A percentile compares a stretch with the other conserved stretches of the same genome.
phyloP scores from a whole-genome alignment of 1,140 invertebrate species.

The Heterodera carotae region DNA sequence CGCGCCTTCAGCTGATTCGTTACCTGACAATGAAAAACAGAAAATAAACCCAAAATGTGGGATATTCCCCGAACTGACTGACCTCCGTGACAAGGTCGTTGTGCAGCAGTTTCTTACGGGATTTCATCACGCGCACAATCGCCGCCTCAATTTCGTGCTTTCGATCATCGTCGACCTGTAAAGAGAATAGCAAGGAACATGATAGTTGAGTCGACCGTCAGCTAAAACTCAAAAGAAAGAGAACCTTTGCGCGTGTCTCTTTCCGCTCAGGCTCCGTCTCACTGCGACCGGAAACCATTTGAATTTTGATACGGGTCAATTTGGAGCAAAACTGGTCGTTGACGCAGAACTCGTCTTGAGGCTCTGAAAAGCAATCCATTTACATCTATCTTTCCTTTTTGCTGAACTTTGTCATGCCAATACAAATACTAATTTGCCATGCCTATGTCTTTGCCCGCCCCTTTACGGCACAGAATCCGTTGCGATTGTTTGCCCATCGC shows the following conservation, averaged over 20 bases:
- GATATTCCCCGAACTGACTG: not conserved
- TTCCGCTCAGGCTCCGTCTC: constrained; percentile 96
- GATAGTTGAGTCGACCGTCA: not conserved
- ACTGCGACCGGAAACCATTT: constrained; percentile 86
- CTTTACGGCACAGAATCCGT: constrained; percentile 88
- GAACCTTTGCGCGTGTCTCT: constrained; percentile 93
- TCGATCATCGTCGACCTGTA: constrained; percentile 85
- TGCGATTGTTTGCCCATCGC: constrained; percentile 97
- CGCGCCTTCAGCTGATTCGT: constrained; percentile 92
- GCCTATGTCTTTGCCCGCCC: constrained; percentile 85
- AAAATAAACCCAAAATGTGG: not conserved
- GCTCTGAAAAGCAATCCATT: constrained; percentile 70
- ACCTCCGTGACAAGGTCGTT: constrained; percentile 90
- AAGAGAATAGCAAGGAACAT: constrained; percentile 15
- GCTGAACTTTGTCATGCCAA: too few relatives aligned
- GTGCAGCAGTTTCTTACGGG: constrained; percentile 82
- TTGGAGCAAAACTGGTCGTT: constrained; percentile 98
- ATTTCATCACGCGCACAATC: constrained; percentile 99
- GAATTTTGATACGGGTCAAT: constrained; percentile 79
- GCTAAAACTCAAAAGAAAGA: not conserved
- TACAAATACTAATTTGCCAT: not conserved
- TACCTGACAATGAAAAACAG: constrained; percentile 72
- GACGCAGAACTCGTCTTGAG: constrained; percentile 86
- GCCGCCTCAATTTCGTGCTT: constrained; percentile 99
- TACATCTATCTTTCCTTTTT: not conserved